Evolutionary conservation across 1,140 invertebrate genomes (phyloP).

Genomic region (Phthorimaea operculella): DNA sequence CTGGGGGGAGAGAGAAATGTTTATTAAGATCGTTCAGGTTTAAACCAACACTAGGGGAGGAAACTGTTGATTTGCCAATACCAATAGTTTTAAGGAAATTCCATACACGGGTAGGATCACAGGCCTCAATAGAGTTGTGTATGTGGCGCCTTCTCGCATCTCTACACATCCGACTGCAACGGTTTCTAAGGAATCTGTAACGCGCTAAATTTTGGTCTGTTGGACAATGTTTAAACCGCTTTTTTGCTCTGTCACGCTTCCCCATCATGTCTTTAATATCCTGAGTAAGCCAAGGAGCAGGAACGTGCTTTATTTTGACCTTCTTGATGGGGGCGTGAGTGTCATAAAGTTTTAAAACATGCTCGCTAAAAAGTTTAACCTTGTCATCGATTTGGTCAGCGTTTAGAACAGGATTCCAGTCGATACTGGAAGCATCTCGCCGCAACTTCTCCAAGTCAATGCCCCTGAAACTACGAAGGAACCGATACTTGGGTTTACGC

Average conservation of each 20-base stretch:
- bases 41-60: background rate
- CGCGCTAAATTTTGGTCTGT: background rate
- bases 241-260: background rate
- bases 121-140: background rate
- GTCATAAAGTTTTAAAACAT: background rate
- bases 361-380: background rate
- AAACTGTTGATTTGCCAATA: background rate
- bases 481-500: background rate
- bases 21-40: background rate
- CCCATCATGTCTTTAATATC: background rate
- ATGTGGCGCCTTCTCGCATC: background rate
- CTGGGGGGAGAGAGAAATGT: background rate
- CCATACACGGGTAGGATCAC: background rate
- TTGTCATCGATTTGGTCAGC: background rate
- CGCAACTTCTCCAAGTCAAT: background rate
- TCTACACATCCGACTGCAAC: background rate
- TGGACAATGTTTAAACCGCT: background rate
- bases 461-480: background rate
- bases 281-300: background rate
- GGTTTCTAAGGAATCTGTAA: background rate
- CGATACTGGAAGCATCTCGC: background rate
- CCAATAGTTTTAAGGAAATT: background rate
- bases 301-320: background rate
- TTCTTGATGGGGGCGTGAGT: background rate
- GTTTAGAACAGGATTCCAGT: background rate